Evolutionary conservation across 2,113 vertebrate species (phyloP), one percentile per base, ranked within the genome.

Genomic region (Taurulus bubalis): DNA sequence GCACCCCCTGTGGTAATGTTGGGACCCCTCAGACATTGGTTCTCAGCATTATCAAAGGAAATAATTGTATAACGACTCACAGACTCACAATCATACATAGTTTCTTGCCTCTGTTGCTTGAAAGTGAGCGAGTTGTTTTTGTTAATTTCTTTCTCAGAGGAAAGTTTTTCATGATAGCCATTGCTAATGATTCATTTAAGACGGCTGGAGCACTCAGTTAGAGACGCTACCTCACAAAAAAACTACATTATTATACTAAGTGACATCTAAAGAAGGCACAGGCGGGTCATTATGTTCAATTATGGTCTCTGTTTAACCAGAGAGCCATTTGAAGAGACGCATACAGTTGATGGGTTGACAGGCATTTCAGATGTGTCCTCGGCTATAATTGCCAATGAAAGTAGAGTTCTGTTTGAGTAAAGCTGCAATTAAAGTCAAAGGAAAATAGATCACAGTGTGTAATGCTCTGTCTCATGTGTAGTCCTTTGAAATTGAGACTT

Each of bases 231-330:
- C 62, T 2, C 22, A 28, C 15, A 34, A 32, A 49, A 24, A 58
- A 59, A 81, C 3, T 64, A 67, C 40, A 71, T 28, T 12, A 56
- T 63, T 42, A 80, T 42, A 67, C 49, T 34, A 62, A 66, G 59
- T 67, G 75, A 72, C 65, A 68, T 68, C 38, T 63, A 72, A 72
- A 73, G 36, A 64, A 32, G 66, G 65, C 45, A 30, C 38, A n/a
- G 8, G 0, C 66, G 26, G 82, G 71, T 79, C 75, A 76, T 87
- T 84, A 85, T 18, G 32, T 26, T 80, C 76, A 73, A 73, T 88
- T 77, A 80, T 53, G 40, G 42, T 55, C 58, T 68, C 8, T 60
- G 66, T 78, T 81, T 73, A 71, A 77, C 69, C 58, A 73, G 70
- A 82, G 32, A 76, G 59, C 65, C n/a, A 40, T 55, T 62, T 32